Conservation (phyloP, 2,113 vertebrate species). For the Uria lomvia region DNA sequence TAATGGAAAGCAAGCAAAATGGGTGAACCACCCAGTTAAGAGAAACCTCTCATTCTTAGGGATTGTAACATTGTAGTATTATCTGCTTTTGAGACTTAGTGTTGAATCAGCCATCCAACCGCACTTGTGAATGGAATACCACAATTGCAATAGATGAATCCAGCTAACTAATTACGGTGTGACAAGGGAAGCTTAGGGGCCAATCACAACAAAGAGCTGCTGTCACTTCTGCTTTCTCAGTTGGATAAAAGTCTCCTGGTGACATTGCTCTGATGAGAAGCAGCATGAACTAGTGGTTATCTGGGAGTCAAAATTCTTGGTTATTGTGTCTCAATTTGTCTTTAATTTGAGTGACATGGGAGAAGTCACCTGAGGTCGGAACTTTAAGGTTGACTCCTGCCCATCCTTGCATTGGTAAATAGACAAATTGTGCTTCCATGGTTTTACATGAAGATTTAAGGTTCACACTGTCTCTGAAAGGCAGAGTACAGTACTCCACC, state of each 20-base stretch:
- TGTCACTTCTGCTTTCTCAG: constrained; percentile 38
- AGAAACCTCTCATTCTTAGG: neutral
- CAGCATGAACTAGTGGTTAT: neutral
- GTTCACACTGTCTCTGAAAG: neutral
- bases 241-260: neutral
- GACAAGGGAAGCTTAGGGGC: constrained; percentile 22
- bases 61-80: neutral
- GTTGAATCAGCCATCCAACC: neutral
- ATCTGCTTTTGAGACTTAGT: neutral
- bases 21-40: neutral
- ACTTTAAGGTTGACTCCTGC: neutral
- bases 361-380: neutral
- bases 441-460: neutral
- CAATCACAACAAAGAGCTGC: constrained; percentile 3
- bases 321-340: neutral
- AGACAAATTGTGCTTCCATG: fast-evolving
- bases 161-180: constrained; percentile 17
- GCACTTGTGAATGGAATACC: neutral
- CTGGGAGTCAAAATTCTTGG: neutral
- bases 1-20: neutral
- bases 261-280: constrained; percentile 24
- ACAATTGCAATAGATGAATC: neutral
- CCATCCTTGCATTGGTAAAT: neutral
- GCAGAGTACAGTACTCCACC: neutral
- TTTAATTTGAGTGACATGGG: neutral